Evolutionary conservation across 2,888 invertebrate species (phyloP).

Genomic region (Drosophila austrosaltans): DNA sequence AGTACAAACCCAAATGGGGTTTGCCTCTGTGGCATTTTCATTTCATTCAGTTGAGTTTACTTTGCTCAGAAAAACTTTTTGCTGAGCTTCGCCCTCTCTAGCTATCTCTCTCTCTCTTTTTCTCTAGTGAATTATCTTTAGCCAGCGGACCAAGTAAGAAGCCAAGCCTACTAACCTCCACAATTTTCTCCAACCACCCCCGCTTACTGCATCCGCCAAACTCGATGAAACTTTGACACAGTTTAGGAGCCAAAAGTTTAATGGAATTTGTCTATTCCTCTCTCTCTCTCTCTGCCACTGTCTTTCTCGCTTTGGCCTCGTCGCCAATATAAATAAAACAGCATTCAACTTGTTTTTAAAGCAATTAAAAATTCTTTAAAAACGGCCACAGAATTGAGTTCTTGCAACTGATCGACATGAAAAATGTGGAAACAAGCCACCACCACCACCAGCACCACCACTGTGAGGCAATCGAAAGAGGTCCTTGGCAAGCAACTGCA

Average conservation of each 20-base stretch:
- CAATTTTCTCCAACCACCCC: neutral
- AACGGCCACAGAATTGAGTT: conserved; percentile 52
- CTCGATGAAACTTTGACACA: conserved; percentile 71
- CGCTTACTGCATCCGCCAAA: conserved; percentile 2
- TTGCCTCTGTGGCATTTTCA: conserved; percentile 80
- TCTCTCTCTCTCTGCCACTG: neutral
- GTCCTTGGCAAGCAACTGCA: conserved; percentile 18
- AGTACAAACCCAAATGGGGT: conserved; percentile 38
- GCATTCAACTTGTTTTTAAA: conserved; percentile 79
- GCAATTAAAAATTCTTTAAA: conserved; percentile 79
- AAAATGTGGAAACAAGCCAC: conserved; percentile 18
- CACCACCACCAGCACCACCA: conserved; percentile 5
- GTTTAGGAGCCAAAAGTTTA: conserved; percentile 78
- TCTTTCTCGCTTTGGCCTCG: conserved; percentile 25
- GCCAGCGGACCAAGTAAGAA: conserved; percentile 72
- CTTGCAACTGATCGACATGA: conserved; percentile 39
- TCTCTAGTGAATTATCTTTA: conserved; percentile 72
- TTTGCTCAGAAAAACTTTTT: conserved; percentile 69
- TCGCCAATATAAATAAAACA: conserved; percentile 76
- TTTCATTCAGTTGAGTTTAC: conserved; percentile 78
- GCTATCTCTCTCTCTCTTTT: conserved; percentile 37
- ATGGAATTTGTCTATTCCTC: conserved; percentile 78
- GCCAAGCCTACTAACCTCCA: conserved; percentile 42
- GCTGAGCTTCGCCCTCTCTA: conserved; percentile 2
- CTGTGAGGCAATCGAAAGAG: neutral